Evolutionary conservation across 2,888 invertebrate species (phyloP), one percentile per base, ranked within the genome.

Genomic region (Erebia palarica): DNA sequence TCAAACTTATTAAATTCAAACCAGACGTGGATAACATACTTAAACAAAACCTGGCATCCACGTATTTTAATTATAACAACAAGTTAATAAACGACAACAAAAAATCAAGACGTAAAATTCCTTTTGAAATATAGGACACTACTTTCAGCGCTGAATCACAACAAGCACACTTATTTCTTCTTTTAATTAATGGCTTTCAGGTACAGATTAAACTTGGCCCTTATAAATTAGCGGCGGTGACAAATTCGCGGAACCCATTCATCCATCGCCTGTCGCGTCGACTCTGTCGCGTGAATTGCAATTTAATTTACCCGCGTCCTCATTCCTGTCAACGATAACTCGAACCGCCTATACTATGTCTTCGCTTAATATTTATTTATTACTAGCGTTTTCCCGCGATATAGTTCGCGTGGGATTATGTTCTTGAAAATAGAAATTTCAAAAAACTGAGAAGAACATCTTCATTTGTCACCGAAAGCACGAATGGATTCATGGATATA

Each of bases 221-320:
- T 14, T 49, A 27, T 63, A 63, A 63, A 63, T 55, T 55, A 10
- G 1, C 4, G 3, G n/a, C 27, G 16, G 18, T 36, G 65, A 65
- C 27, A 65, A 27, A 18, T 55, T 55, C 65, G 11, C 42, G 42
- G 65, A 65, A 65, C 55, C 16, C 55, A 42, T 42, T 42, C 16
- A 42, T 65, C 65, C 53, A 18, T 65, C 42, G 65, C 14, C 16
- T 42, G 55, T 53, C 55, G 36, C 7, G 65, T 16, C 55, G 55
- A 11, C 55, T n/a, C 14, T 36, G 36, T 36, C 65, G 42, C 53
- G 65, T 65, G 18, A 53, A 65, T 55, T 65, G 65, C 65, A 65
- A 55, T 65, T 55, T 65, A 14, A 65, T 42, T 53, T 55, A 16
- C 36, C 51, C 36, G 42, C 65, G 42, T 55, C 53, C 36, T 65